These are phyloP conservation scores for Caradrina clavipalpis DNA, from an alignment of 2,888 invertebrate species.

Conservation along the genomic window DNA sequence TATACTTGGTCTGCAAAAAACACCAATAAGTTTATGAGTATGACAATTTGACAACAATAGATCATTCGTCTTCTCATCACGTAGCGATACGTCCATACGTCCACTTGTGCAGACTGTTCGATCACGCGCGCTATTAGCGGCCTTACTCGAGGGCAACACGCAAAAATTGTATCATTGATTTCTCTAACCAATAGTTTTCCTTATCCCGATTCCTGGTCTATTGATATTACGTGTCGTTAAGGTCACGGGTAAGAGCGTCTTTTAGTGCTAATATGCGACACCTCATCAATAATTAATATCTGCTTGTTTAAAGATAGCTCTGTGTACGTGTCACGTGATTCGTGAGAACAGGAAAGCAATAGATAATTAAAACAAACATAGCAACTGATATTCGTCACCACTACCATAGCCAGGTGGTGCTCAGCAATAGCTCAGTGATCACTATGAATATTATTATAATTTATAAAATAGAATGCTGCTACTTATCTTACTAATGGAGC, in stretches of 20 bases:
- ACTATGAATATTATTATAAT: not conserved
- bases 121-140: conserved; percentile 62
- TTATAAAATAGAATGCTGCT: conserved; percentile 6
- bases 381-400: conserved; percentile 9
- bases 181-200: conserved; percentile 53
- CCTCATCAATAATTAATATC: conserved; percentile 47
- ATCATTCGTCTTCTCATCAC: conserved; percentile 61
- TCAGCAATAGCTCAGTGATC: not conserved
- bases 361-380: conserved; percentile 43
- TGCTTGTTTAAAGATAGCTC: conserved; percentile 9
- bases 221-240: conserved; percentile 30
- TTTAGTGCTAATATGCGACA: conserved; percentile 49
- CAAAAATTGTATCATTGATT: conserved; percentile 62
- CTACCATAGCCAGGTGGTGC: not conserved
- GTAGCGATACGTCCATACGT: conserved; percentile 41
- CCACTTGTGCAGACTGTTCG: conserved; percentile 46
- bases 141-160: conserved; percentile 62
- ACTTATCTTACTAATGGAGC: not conserved
- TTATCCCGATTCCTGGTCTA: conserved; percentile 51
- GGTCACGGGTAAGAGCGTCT: conserved; percentile 42
- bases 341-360: conserved; percentile 21
- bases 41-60: conserved; percentile 58
- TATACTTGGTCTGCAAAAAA: conserved; percentile 70
- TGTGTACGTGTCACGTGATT: conserved; percentile 30
- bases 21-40: conserved; percentile 31